Conservation (phyloP, 2,888 invertebrate species). For the Chouioia cunea region DNA sequence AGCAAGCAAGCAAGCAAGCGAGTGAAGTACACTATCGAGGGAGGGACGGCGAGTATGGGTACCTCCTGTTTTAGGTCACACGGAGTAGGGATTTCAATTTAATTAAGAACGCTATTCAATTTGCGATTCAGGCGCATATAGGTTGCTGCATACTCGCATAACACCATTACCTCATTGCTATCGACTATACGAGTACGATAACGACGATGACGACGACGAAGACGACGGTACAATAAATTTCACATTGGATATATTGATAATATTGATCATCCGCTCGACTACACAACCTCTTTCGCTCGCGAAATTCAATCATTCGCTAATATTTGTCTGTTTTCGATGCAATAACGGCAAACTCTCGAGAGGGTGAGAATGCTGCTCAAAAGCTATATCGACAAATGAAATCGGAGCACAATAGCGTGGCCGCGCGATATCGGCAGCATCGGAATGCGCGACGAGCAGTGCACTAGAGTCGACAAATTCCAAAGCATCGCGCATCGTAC, state of each 20-base stretch:
- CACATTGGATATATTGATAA: constrained; percentile 9
- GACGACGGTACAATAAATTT: constrained; percentile 29
- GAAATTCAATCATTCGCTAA: constrained; percentile 18
- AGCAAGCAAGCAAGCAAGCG: neutral
- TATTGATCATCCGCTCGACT: constrained; percentile 22
- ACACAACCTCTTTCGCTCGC: neutral
- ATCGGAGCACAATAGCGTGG: constrained; percentile 22
- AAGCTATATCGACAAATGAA: constrained; percentile 33
- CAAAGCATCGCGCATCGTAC: neutral
- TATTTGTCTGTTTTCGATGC: neutral
- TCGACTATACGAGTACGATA: neutral
- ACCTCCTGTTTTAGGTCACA: constrained; percentile 23
- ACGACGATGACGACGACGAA: neutral
- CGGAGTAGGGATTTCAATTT: constrained; percentile 46
- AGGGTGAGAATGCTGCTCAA: constrained; percentile 16
- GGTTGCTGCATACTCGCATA: constrained; percentile 33
- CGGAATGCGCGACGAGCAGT: constrained; percentile 4
- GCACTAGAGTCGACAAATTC: constrained; percentile 17
- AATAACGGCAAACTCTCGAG: no score
- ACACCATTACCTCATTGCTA: constrained; percentile 39
- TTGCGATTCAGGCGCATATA: constrained; percentile 37
- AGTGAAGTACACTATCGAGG: neutral
- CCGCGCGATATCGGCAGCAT: constrained; percentile 12
- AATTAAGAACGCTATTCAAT: constrained; percentile 50
- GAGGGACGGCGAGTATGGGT: neutral